Conservation (phyloP, 2,797 vertebrate genomes). For the Epinephelus coioides region DNA sequence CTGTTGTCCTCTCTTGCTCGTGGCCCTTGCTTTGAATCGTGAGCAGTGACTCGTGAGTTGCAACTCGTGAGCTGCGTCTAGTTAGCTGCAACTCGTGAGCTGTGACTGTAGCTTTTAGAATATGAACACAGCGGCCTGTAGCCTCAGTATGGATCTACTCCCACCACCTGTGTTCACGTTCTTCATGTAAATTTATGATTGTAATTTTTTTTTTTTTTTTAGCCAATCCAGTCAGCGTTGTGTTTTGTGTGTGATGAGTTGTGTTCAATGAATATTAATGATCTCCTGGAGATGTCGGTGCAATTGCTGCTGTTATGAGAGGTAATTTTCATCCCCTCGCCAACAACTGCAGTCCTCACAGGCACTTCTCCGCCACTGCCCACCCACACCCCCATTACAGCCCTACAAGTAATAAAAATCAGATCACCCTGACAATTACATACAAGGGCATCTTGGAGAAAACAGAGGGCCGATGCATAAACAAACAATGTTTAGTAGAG, state of each 20-base stretch:
- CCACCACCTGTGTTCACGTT: slow-evolving; percentile 21
- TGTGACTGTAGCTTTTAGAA: not conserved
- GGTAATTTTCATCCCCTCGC: slow-evolving; percentile 55
- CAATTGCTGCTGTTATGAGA: slow-evolving; percentile 47
- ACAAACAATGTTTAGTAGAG: slow-evolving; percentile 13
- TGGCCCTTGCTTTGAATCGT: not conserved
- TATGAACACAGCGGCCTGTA: not conserved
- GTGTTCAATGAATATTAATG: slow-evolving; percentile 73
- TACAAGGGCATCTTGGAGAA: slow-evolving; percentile 38
- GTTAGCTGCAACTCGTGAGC: not conserved
- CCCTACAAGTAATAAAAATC: slow-evolving; percentile 37
- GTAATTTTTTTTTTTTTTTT: not conserved
- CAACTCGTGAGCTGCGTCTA: not conserved
- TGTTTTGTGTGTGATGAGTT: slow-evolving; percentile 26
- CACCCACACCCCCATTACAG: slow-evolving; percentile 43
- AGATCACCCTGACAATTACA: slow-evolving; percentile 35
- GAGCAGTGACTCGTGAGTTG: not conserved
- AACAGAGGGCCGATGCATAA: slow-evolving; percentile 27
- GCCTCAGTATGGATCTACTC: slow-evolving; percentile 5
- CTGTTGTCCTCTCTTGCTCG: not conserved
- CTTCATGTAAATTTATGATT: slow-evolving; percentile 40
- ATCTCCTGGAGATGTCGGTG: slow-evolving; percentile 44
- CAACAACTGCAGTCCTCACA: slow-evolving; percentile 43
- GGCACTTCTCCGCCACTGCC: slow-evolving; percentile 29
- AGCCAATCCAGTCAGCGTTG: slow-evolving; percentile 18